Conservation (phyloP, 2,888 invertebrate genomes). For the Melanostoma mellinum region DNA sequence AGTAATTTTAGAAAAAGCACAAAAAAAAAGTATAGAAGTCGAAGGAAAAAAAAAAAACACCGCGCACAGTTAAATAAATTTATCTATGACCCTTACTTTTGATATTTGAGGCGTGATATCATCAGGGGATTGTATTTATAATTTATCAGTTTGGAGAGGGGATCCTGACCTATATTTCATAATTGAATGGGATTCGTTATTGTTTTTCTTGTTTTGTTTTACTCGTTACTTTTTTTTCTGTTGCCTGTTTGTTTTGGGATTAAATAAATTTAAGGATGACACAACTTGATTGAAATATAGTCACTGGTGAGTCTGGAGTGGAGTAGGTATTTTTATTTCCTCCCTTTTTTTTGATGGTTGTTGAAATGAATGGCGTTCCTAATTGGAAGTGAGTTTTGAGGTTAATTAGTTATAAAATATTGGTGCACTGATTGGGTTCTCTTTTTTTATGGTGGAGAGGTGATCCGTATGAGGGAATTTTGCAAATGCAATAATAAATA, state of each 20-base stretch:
- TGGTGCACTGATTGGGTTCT: slow-evolving; percentile 21
- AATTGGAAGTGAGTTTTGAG: slow-evolving; percentile 60
- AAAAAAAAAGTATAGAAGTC: too few species aligned
- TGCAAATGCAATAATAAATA: slow-evolving; percentile 10
- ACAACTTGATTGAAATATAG: neutral
- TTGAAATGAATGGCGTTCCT: slow-evolving; percentile 45
- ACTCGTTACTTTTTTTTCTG: neutral
- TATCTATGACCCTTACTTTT: slow-evolving; percentile 60
- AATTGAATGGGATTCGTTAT: slow-evolving; percentile 47
- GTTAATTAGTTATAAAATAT: slow-evolving; percentile 65
- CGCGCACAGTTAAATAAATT: slow-evolving; percentile 28
- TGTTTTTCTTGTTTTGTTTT: neutral
- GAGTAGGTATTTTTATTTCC: neutral
- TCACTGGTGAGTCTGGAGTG: neutral
- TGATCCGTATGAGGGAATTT: slow-evolving; percentile 20
- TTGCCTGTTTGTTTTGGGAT: neutral
- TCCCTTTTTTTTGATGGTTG: neutral
- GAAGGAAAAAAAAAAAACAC: neutral
- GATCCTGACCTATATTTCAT: slow-evolving; percentile 56
- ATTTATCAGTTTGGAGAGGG: slow-evolving; percentile 49
- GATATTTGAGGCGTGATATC: slow-evolving; percentile 63
- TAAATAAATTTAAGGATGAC: neutral
- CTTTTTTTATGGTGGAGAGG: slow-evolving; percentile 3
- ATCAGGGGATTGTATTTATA: slow-evolving; percentile 34
- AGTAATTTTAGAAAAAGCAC: slow-evolving; percentile 24